Evolutionary conservation across 64 coral and sea anemone genomes (phyloP).

Genomic region (Dendronephthya gigantea): DNA sequence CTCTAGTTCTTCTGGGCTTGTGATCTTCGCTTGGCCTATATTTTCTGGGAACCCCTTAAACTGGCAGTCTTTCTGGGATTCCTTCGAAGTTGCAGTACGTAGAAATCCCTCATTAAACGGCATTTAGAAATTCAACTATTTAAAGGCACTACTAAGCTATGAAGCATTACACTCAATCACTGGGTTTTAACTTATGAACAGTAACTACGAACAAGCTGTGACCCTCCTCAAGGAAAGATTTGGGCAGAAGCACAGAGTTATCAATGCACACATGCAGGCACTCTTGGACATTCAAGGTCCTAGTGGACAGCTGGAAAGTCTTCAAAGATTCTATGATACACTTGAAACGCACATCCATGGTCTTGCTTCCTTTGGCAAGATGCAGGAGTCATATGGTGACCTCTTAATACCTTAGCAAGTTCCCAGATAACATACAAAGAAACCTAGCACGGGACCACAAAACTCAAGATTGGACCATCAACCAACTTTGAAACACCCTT

Average conservation of each 20-base stretch:
- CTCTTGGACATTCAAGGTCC: conserved; percentile 45
- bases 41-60: too few relatives aligned
- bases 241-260: too few relatives aligned
- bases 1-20: too few relatives aligned
- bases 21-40: too few relatives aligned
- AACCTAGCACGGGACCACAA: conserved; percentile 41
- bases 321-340: too few relatives aligned
- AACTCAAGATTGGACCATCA: conserved; percentile 29
- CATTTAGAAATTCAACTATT: conserved; percentile 55
- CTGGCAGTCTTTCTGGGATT: too few relatives aligned
- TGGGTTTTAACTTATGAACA: background rate
- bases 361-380: conserved; percentile 24
- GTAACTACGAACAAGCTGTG: background rate
- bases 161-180: background rate
- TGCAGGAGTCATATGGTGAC: conserved; percentile 39
- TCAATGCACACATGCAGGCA: conserved; percentile 46
- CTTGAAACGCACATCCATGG: conserved; percentile 45
- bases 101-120: too few relatives aligned
- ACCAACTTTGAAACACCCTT: conserved; percentile 8
- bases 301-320: too few relatives aligned
- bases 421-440: conserved; percentile 30
- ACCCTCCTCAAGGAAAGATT: too few relatives aligned
- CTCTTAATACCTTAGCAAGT: conserved; percentile 41
- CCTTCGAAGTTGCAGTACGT: too few relatives aligned
- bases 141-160: background rate